A percentile compares a stretch with the other conserved stretches of the same genome.
Conservation (phyloP, 1,140 invertebrate genomes). For the Popillia japonica region DNA sequence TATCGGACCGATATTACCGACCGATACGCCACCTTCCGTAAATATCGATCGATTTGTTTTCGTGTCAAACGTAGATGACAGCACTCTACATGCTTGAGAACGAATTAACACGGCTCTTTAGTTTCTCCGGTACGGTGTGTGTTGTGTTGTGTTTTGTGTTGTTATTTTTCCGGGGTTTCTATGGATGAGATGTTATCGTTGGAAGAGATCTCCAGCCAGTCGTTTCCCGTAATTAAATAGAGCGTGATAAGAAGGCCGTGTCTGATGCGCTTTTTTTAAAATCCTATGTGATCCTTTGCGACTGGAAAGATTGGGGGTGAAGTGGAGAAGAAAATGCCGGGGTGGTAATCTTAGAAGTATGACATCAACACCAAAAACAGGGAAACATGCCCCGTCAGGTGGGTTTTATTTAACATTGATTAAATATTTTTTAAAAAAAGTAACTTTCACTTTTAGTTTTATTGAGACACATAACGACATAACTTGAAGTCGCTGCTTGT, state of each 20-base stretch:
- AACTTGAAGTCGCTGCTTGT: too few relatives aligned
- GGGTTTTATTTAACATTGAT: conserved; percentile 3
- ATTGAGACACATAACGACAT: background rate
- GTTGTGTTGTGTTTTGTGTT: background rate
- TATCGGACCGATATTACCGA: conserved; percentile 20
- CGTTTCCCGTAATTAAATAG: conserved; percentile 8
- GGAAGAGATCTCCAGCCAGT: background rate
- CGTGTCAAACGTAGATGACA: conserved; percentile 31
- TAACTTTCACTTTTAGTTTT: conserved; percentile 5
- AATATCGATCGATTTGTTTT: conserved; percentile 33
- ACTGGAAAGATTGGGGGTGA: background rate
- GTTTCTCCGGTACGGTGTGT: background rate
- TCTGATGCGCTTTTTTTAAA: background rate
- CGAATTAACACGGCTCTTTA: too few relatives aligned
- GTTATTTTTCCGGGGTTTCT: conserved; percentile 9
- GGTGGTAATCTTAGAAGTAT: conserved; percentile 4
- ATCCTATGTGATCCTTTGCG: background rate
- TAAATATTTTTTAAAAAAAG: background rate
- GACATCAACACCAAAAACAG: conserved; percentile 27
- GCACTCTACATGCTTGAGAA: conserved; percentile 6
- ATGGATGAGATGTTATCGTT: background rate
- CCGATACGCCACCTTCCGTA: background rate
- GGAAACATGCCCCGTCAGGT: conserved; percentile 4
- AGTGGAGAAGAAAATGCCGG: conserved; percentile 4
- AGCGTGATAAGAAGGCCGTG: background rate